Evolutionary conservation across 2,888 invertebrate species (phyloP).

Genomic region (Branchinecta sandiegonensis): DNA sequence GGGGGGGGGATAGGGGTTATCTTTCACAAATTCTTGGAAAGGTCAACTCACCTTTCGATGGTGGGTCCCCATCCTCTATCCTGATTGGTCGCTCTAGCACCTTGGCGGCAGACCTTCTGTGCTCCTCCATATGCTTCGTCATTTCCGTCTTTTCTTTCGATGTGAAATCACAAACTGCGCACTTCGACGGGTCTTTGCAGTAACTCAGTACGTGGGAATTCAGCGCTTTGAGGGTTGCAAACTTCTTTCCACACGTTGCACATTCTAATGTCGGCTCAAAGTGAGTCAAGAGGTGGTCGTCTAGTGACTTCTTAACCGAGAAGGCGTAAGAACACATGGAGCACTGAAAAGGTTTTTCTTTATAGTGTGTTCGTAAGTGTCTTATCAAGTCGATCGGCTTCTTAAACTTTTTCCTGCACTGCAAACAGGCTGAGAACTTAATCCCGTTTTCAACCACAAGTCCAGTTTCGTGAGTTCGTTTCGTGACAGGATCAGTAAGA

Average conservation of each 20-base stretch:
- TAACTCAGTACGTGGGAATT: background rate
- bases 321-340: background rate
- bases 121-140: background rate
- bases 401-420: background rate
- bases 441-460: background rate
- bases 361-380: background rate
- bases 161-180: background rate
- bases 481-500: background rate
- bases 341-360: constrained; percentile 11
- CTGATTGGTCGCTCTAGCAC: constrained; percentile 8
- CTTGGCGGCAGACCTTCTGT: background rate
- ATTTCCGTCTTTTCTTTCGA: background rate
- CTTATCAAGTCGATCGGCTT: background rate
- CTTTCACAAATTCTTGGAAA: background rate
- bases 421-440: background rate
- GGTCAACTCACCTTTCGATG: background rate
- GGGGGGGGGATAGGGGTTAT: background rate
- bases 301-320: background rate
- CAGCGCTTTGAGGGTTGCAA: background rate
- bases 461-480: background rate
- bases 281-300: background rate
- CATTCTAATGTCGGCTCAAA: background rate
- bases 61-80: background rate
- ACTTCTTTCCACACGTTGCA: background rate
- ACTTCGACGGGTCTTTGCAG: background rate